A percentile compares a stretch with the other conserved stretches of the same genome.
Evolutionary conservation across 2,113 vertebrate species (phyloP).

Genomic region (Eclectus roratus): DNA sequence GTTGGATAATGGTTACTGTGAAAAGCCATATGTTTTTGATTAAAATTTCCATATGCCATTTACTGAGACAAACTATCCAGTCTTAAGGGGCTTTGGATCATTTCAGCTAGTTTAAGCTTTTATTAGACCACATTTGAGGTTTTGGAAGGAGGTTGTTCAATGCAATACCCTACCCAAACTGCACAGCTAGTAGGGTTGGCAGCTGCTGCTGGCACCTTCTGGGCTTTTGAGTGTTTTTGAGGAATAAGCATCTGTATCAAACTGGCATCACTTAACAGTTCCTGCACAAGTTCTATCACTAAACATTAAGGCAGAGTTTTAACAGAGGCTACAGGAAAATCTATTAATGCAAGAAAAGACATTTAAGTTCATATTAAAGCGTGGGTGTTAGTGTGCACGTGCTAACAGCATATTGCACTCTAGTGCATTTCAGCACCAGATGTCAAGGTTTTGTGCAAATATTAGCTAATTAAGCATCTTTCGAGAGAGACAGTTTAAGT

Average conservation of each 20-base stretch:
- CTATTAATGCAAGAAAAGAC: neutral
- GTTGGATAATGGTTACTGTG: neutral
- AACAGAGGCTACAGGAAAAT: neutral
- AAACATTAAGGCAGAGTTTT: neutral
- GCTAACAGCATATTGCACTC: neutral
- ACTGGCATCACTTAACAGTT: neutral
- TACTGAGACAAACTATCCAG: neutral
- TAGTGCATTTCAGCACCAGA: neutral
- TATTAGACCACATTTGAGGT: neutral
- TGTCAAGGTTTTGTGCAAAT: constrained; percentile 31
- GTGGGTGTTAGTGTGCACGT: neutral
- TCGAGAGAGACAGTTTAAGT: neutral
- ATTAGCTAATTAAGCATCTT: constrained; percentile 15
- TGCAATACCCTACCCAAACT: neutral
- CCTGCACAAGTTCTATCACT: neutral
- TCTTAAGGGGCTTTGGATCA: neutral
- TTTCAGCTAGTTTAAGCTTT: neutral
- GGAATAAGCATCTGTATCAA: neutral
- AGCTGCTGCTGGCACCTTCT: neutral
- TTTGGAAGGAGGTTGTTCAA: neutral
- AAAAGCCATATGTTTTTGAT: constrained; percentile 24
- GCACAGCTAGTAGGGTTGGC: neutral
- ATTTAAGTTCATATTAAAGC: neutral
- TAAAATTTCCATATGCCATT: constrained; percentile 18
- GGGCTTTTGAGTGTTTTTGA: neutral